These are phyloP conservation scores for Arbacia lixula DNA, from an alignment of 53 echinoderm and acorn worm species.

Conservation along the genomic window DNA sequence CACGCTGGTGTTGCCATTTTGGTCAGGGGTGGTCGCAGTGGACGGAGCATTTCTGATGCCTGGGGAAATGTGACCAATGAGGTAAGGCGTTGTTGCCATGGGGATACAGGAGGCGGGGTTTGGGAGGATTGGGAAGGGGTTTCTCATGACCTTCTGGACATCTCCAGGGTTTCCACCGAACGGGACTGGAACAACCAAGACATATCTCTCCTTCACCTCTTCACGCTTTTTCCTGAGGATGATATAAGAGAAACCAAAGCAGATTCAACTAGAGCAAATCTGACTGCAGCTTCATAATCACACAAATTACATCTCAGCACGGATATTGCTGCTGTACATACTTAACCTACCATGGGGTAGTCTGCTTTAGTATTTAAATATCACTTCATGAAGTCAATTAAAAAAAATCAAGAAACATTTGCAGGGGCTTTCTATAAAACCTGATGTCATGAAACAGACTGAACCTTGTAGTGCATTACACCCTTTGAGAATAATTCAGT, in stretches of 20 bases:
- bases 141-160: background rate
- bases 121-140: constrained; percentile 24
- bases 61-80: background rate
- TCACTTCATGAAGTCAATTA: no score
- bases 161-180: constrained; percentile 3
- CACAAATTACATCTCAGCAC: background rate
- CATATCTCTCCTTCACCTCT: constrained; percentile 3
- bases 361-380: no score
- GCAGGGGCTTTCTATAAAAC: no score
- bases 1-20: background rate
- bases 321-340: no score
- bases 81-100: background rate
- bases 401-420: no score
- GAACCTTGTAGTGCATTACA: no score
- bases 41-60: background rate
- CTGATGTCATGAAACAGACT: no score
- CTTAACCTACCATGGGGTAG: no score
- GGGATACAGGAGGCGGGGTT: background rate
- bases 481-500: no score
- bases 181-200: constrained; percentile 48
- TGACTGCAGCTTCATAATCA: background rate
- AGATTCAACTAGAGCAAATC: background rate
- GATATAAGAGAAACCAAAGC: background rate
- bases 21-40: background rate
- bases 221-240: constrained; percentile 16